Evolutionary conservation across 1,140 invertebrate genomes (phyloP), one percentile per base, ranked within the genome.

Genomic region (Drosophila leontia): DNA sequence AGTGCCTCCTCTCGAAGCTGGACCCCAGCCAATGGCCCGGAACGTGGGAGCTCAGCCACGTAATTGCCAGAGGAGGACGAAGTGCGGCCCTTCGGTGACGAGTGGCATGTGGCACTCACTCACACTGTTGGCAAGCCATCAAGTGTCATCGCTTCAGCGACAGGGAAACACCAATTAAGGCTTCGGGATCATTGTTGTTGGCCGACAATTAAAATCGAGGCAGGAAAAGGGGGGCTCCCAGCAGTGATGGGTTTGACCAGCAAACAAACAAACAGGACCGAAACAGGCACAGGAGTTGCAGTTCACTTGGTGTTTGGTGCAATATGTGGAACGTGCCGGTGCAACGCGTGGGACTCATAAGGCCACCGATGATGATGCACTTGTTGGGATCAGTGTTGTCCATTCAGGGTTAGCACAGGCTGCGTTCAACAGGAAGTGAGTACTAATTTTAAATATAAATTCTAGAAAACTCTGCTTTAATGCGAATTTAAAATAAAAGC

Each of bases 241-340:
- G 15, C 41, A 37, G 32, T 45, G 75, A 57, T 47, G 58, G 32
- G 58, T 62, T 57, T 79, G 68, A 59, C 56, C 39, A 60, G 56
- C 48, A 55, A 59, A 77, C 77, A 79, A 62, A 50, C 47, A 60
- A 12, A 19, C 53, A 39, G 56, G 26, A 61, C 32, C 7, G 7
- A 15, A 56, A 61, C 9, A 47, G 51, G 17, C 17, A 32, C 23
- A 8, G 65, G 23, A 39, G 23, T 41, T 50, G 42, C 44, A 53
- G 60, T 55, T 39, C 53, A 42, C 37, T 74, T 39, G 23, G 48
- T 32, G 47, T 29, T 7, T 48, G 48, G 44, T 68, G 63, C 53
- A 35, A 45, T 48, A 53, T 76, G 55, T 70, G 85, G 62, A 84
- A 88, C 84, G 84, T 88, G 84, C 71, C 78, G 68, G 7, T 90